These are phyloP conservation scores for Meloe dianella DNA, from an alignment of 2,888 invertebrate genomes.

Conservation along the genomic window DNA sequence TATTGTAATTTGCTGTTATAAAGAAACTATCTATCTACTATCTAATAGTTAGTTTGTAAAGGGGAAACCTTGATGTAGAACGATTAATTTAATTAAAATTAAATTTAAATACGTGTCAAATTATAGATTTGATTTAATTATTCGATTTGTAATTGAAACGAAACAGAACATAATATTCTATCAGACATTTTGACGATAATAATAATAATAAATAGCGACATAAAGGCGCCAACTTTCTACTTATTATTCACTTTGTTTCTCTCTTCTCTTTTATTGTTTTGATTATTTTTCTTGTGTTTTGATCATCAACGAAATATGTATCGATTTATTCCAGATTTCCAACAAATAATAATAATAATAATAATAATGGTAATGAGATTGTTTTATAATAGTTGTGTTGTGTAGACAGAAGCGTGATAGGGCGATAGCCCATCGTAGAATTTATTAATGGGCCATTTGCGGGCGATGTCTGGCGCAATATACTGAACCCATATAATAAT, in stretches of 20 bases:
- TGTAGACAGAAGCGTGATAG: constrained; percentile 21
- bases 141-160: background rate
- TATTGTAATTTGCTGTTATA: background rate
- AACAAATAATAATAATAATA: background rate
- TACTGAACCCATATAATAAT: constrained; percentile 53
- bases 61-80: background rate
- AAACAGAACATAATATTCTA: background rate
- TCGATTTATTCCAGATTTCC: background rate
- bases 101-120: background rate
- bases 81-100: background rate
- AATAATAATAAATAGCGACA: constrained; percentile 4
- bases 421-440: constrained; percentile 42
- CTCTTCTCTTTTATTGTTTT: background rate
- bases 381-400: constrained; percentile 24
- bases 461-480: constrained; percentile 46
- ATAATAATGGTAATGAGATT: constrained; percentile 15
- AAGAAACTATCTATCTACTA: too few species aligned
- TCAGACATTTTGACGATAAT: background rate
- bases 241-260: constrained; percentile 10
- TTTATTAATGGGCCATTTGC: constrained; percentile 54
- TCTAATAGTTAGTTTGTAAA: background rate
- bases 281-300: background rate
- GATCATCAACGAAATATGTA: background rate
- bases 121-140: background rate
- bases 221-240: constrained; percentile 8